phyloP scores from a whole-genome alignment of 2,888 invertebrate species.

The Drosophila anomalipes region DNA sequence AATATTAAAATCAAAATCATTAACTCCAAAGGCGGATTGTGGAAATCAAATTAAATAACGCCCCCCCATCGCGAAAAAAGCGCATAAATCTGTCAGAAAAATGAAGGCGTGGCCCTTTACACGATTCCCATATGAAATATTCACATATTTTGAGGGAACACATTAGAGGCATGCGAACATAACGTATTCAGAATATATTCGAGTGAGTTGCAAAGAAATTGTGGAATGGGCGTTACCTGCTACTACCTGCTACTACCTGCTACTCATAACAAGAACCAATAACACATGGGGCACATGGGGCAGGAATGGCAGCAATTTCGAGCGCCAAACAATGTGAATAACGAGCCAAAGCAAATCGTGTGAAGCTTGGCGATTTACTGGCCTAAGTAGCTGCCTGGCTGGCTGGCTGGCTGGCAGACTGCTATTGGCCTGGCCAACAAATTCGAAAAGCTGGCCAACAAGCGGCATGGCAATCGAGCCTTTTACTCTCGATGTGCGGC shows the following conservation, averaged over 20 bases:
- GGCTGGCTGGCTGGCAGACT: background rate
- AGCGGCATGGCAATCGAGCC: constrained; percentile 33
- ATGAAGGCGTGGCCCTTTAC: constrained; percentile 19
- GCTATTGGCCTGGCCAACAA: constrained; percentile 18
- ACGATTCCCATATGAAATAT: constrained; percentile 33
- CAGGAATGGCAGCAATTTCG: background rate
- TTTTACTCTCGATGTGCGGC: constrained; percentile 42
- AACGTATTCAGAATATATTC: constrained; percentile 31
- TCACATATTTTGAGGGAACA: constrained; percentile 17
- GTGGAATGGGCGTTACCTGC: constrained; percentile 31
- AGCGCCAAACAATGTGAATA: constrained; percentile 39
- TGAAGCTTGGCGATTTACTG: constrained; percentile 63
- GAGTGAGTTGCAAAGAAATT: constrained; percentile 32
- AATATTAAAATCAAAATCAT: background rate
- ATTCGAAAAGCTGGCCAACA: constrained; percentile 49
- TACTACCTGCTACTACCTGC: constrained; percentile 40
- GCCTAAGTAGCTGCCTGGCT: constrained; percentile 63
- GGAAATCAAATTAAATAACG: background rate
- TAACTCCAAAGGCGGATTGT: background rate
- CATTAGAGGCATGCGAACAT: constrained; percentile 23
- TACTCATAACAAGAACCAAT: constrained; percentile 46
- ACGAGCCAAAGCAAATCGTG: constrained; percentile 66
- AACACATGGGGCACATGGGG: constrained; percentile 12
- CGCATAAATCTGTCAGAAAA: constrained; percentile 47
- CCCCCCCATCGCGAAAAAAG: background rate